Percentiles rank a stretch among this genome's conserved stretches.
phyloP scores from a whole-genome alignment of 2,113 vertebrate species.

The Tympanuchus pallidicinctus region DNA sequence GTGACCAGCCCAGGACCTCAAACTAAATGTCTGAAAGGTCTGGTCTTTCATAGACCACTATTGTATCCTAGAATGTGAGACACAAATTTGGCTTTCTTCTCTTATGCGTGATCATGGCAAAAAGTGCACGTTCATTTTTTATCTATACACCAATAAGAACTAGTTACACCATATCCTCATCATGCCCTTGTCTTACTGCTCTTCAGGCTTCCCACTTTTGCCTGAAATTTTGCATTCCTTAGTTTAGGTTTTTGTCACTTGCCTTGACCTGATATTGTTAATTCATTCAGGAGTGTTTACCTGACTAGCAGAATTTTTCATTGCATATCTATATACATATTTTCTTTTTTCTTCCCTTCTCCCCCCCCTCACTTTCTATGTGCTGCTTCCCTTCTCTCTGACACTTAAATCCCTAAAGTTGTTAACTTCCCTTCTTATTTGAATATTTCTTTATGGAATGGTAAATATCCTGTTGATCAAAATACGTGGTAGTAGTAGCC shows the following conservation, averaged over 20 bases:
- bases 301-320: background rate
- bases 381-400: background rate
- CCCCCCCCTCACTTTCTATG: no score
- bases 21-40: fast-evolving
- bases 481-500: background rate
- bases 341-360: background rate
- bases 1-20: fast-evolving
- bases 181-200: background rate
- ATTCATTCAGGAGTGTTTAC: background rate
- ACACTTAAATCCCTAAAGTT: background rate
- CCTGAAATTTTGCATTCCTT: background rate
- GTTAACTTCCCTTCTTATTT: background rate
- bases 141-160: no score
- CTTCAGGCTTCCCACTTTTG: background rate
- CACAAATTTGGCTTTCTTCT: no score
- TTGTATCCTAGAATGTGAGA: fast-evolving
- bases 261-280: background rate
- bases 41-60: background rate
- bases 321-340: no score
- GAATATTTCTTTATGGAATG: background rate
- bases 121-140: background rate
- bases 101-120: background rate
- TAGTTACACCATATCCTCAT: background rate
- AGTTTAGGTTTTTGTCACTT: background rate
- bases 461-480: background rate